Percentiles rank a stretch among this genome's conserved stretches.
Conservation (phyloP, 2,888 invertebrate genomes). For the Thymelicus sylvestris region DNA sequence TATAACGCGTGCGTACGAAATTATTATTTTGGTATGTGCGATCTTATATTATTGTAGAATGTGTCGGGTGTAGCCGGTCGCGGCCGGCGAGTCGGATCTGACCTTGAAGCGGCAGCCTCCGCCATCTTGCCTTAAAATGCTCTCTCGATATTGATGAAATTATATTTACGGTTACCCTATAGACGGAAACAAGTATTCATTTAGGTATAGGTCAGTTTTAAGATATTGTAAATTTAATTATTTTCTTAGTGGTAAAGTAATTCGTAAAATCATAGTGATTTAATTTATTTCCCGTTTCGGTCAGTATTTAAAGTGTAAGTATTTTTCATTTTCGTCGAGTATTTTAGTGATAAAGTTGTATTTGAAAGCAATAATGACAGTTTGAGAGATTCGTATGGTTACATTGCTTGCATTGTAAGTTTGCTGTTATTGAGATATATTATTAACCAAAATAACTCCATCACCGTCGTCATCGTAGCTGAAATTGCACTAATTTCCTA, state of each 20-base stretch:
- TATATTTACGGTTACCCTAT: constrained; percentile 82
- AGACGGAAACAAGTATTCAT: constrained; percentile 82
- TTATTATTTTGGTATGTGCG: constrained; percentile 28
- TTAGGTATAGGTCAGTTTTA: constrained; percentile 67
- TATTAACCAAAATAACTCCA: constrained; percentile 4
- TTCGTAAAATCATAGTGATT: constrained; percentile 72
- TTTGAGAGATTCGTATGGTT: constrained; percentile 16
- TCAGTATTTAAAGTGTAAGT: constrained; percentile 84
- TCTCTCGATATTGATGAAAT: constrained; percentile 79
- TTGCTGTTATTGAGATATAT: constrained; percentile 37
- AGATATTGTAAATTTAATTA: constrained; percentile 76
- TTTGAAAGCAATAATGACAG: constrained; percentile 70
- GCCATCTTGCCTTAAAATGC: constrained; percentile 81
- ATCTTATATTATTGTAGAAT: constrained; percentile 19
- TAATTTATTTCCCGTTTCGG: constrained; percentile 83
- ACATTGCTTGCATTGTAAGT: constrained; percentile 16
- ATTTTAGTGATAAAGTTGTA: constrained; percentile 63
- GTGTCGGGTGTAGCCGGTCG: constrained; percentile 11
- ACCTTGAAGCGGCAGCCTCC: constrained; percentile 42
- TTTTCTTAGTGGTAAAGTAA: constrained; percentile 66
- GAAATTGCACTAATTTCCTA: constrained; percentile 21
- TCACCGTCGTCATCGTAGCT: constrained; percentile 21
- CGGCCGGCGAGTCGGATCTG: constrained; percentile 12
- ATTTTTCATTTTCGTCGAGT: constrained; percentile 71
- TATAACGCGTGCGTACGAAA: constrained; percentile 19